A percentile compares a stretch with the other conserved stretches of the same genome.
Conservation (phyloP, 2,888 invertebrate species). For the Heliconius hortense region DNA sequence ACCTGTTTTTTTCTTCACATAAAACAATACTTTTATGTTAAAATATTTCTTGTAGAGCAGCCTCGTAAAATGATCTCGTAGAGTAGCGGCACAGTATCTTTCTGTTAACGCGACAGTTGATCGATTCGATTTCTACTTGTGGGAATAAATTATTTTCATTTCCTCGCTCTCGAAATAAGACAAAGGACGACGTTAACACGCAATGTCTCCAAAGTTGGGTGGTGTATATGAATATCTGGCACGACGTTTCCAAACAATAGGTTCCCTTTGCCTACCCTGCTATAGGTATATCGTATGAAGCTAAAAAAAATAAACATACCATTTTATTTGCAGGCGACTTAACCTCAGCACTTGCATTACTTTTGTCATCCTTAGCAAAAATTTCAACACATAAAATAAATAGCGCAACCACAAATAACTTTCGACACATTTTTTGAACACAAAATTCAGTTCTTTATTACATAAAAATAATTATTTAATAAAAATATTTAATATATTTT, state of each 20-base stretch:
- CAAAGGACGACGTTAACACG: neutral
- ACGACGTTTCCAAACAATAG: no score
- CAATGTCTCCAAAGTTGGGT: no score
- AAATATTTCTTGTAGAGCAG: no score
- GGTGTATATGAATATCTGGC: no score
- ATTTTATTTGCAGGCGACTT: slow-evolving; percentile 22
- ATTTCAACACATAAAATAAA: slow-evolving; percentile 39
- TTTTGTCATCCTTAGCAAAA: slow-evolving; percentile 42
- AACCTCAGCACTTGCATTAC: slow-evolving; percentile 26
- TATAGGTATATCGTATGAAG: neutral
- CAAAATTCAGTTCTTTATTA: neutral
- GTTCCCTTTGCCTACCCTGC: neutral
- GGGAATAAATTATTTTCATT: neutral
- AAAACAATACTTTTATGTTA: no score
- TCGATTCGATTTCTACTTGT: neutral
- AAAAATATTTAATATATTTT: neutral
- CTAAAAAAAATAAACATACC: slow-evolving; percentile 14
- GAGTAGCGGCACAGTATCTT: no score
- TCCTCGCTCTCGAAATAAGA: neutral
- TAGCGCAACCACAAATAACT: slow-evolving; percentile 30
- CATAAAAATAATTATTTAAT: neutral
- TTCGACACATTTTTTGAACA: slow-evolving; percentile 23
- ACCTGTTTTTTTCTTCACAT: no score
- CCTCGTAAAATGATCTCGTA: no score
- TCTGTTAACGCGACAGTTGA: no score